These are phyloP conservation scores for Scartelaos histophorus DNA, from an alignment of 2,113 vertebrate species.

Conservation along the genomic window DNA sequence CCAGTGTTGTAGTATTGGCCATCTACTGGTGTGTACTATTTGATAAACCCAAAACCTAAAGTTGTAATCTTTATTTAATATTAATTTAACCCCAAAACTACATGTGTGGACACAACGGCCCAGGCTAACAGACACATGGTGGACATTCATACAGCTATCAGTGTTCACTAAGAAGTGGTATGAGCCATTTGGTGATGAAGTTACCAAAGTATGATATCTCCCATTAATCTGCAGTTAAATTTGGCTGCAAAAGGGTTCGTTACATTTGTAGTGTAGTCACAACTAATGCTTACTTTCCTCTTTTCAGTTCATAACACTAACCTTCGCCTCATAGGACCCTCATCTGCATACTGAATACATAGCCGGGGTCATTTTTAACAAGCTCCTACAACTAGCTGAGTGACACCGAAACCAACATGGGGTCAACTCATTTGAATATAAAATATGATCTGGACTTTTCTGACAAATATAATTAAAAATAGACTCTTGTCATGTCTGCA, in stretches of 20 bases:
- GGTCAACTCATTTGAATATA: constrained; percentile 2
- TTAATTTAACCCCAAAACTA: neutral
- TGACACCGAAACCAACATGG: neutral
- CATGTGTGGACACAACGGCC: neutral
- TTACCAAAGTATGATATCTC: neutral
- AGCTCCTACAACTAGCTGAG: constrained; percentile 4
- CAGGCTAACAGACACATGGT: neutral
- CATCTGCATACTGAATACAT: constrained; percentile 8
- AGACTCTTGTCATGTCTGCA: constrained; percentile 10
- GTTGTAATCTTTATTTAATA: neutral
- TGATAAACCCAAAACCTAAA: neutral
- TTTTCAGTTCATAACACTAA: neutral
- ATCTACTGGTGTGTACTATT: too few relatives aligned
- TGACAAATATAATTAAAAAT: constrained; percentile 10
- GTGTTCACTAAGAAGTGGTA: neutral
- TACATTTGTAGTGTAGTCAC: neutral
- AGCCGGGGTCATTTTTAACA: neutral
- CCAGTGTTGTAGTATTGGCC: too few relatives aligned
- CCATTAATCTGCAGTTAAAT: too few relatives aligned
- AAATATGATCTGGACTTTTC: neutral
- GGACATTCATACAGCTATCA: neutral
- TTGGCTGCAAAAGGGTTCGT: neutral
- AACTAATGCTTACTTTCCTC: neutral
- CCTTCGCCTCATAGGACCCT: neutral
- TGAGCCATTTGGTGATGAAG: neutral